Evolutionary conservation across 2,113 vertebrate species (phyloP).

Genomic region (Piliocolobus tephrosceles): DNA sequence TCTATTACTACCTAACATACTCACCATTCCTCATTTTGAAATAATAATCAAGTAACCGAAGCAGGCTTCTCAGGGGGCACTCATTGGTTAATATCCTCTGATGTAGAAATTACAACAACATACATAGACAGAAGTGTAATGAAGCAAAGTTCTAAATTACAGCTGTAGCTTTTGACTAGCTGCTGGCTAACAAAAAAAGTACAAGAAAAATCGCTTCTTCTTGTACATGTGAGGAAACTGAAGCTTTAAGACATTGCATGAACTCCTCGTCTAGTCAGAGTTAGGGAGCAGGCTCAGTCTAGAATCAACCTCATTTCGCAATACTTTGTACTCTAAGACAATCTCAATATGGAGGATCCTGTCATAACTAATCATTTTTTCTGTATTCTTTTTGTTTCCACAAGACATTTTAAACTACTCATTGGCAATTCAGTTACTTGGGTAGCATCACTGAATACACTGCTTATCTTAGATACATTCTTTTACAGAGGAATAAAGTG

Average conservation of each 20-base stretch:
- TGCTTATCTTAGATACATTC: neutral
- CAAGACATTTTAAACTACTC: neutral
- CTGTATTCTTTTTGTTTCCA: neutral
- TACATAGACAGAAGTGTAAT: neutral
- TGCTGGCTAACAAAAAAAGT: neutral
- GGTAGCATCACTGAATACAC: neutral
- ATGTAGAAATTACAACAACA: neutral
- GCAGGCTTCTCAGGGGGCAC: slow-evolving; percentile 46
- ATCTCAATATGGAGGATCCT: neutral
- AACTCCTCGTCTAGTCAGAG: neutral
- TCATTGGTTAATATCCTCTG: slow-evolving; percentile 16
- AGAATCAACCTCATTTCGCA: neutral
- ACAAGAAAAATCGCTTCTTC: neutral
- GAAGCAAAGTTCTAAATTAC: fast-evolving
- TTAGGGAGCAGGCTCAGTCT: neutral
- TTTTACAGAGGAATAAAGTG: neutral
- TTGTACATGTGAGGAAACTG: neutral
- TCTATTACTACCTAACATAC: slow-evolving; percentile 46
- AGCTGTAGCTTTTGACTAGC: neutral
- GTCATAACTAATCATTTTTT: neutral
- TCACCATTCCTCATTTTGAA: slow-evolving; percentile 36
- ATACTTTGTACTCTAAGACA: neutral
- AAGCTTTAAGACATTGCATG: neutral
- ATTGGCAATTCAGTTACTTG: neutral
- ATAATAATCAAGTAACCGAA: slow-evolving; percentile 52